Evolutionary conservation across 2,888 invertebrate species (phyloP).

Genomic region (Argyresthia albistria): DNA sequence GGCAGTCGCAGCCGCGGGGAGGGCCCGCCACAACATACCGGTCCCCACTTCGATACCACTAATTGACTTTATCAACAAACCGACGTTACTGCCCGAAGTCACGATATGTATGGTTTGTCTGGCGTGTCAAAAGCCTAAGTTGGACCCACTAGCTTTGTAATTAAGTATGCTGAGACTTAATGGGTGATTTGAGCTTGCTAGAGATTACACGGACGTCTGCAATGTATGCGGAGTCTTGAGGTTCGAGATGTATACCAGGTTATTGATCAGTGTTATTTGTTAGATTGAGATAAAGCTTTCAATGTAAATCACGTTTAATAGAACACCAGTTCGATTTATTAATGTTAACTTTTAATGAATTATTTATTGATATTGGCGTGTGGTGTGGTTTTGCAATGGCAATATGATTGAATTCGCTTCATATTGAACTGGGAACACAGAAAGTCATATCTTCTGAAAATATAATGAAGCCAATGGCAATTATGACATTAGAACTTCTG

Average conservation of each 20-base stretch:
- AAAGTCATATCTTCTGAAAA: too few species aligned
- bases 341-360: not conserved
- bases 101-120: slow-evolving; percentile 70
- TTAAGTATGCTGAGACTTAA: slow-evolving; percentile 55
- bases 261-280: slow-evolving; percentile 2
- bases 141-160: slow-evolving; percentile 55
- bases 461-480: too few species aligned
- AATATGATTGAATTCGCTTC: too few species aligned
- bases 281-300: not conserved
- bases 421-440: too few species aligned
- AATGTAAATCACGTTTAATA: not conserved
- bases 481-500: too few species aligned
- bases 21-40: slow-evolving; percentile 64
- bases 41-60: slow-evolving; percentile 67
- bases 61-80: slow-evolving; percentile 74
- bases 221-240: not conserved
- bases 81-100: slow-evolving; percentile 67
- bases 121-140: slow-evolving; percentile 67
- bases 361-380: not conserved
- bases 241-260: not conserved
- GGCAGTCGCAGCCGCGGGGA: slow-evolving; percentile 44
- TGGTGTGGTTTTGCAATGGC: not conserved
- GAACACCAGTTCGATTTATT: not conserved
- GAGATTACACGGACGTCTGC: slow-evolving; percentile 1
- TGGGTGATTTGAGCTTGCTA: slow-evolving; percentile 45